Conservation (phyloP, 1,140 invertebrate genomes). For the Scaptodrosophila lebanonensis region DNA sequence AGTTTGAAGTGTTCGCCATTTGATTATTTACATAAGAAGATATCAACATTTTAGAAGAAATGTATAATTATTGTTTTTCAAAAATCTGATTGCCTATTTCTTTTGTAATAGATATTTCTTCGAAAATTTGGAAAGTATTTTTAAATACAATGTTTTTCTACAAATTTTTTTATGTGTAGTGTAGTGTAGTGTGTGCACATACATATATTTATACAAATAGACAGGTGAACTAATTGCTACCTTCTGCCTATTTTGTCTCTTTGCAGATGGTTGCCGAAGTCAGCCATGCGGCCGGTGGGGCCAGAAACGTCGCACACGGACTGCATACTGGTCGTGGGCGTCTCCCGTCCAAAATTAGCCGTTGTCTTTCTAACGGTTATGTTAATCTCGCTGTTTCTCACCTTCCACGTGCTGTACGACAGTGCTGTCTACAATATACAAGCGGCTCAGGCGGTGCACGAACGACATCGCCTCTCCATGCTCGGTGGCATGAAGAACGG, state of each 20-base stretch:
- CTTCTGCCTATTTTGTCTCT: background rate
- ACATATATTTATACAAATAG: too few species aligned
- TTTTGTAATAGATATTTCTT: background rate
- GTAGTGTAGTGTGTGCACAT: too few species aligned
- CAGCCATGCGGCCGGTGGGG: constrained; percentile 86
- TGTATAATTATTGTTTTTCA: too few species aligned
- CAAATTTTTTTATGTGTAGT: too few species aligned
- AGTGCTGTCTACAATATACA: constrained; percentile 88
- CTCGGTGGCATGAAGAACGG: constrained; percentile 8
- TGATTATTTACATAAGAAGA: too few species aligned
- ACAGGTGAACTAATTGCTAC: too few species aligned
- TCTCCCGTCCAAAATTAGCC: constrained; percentile 87
- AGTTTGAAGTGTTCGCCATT: too few species aligned
- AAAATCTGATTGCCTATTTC: constrained; percentile 14
- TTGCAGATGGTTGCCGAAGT: constrained; percentile 86
- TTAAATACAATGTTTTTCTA: too few species aligned
- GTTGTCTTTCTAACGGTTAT: constrained; percentile 86
- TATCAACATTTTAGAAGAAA: too few species aligned
- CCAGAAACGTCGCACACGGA: constrained; percentile 84
- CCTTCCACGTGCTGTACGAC: constrained; percentile 89
- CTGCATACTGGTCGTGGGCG: constrained; percentile 87
- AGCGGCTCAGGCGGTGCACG: constrained; percentile 68
- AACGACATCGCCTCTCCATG: constrained; percentile 61
- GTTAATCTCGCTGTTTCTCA: constrained; percentile 86
- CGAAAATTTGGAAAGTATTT: too few species aligned